Conservation (phyloP, 2,113 vertebrate genomes). For the Struthio camelus region DNA sequence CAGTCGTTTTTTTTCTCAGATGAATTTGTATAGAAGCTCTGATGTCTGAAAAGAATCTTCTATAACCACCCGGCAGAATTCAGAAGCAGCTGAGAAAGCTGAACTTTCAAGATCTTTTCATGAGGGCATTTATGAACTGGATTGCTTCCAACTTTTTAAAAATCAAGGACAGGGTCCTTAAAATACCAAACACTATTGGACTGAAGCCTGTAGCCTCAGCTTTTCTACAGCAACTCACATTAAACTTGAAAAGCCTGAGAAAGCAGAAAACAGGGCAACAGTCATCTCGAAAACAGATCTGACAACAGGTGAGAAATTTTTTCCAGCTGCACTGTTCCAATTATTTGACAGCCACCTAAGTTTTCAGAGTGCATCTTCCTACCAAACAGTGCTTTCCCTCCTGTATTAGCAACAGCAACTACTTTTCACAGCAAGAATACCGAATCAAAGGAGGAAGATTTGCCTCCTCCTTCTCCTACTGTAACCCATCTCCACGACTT, state of each 20-base stretch:
- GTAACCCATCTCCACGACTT: not conserved
- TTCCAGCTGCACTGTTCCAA: not conserved
- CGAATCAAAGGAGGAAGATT: not conserved
- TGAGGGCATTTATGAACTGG: fast-evolving
- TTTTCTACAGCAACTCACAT: not conserved
- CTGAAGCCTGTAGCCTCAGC: not conserved
- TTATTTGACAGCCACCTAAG: not conserved
- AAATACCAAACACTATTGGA: not conserved
- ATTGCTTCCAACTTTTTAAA: not conserved
- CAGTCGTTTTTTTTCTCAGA: not conserved
- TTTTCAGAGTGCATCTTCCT: not conserved
- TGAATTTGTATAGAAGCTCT: not conserved
- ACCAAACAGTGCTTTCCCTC: not conserved
- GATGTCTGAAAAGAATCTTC: not conserved
- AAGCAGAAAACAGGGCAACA: not conserved
- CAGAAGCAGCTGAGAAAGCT: not conserved
- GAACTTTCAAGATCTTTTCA: fast-evolving
- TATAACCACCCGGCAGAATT: not conserved
- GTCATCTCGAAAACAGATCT: not conserved
- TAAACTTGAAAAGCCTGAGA: not conserved
- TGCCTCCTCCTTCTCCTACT: not conserved
- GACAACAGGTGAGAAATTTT: not conserved
- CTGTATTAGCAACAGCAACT: not conserved
- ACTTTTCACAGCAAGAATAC: not conserved
- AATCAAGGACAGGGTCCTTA: not conserved